Evolutionary conservation across 2,797 vertebrate species (phyloP).

Genomic region (Prunella strophiata): DNA sequence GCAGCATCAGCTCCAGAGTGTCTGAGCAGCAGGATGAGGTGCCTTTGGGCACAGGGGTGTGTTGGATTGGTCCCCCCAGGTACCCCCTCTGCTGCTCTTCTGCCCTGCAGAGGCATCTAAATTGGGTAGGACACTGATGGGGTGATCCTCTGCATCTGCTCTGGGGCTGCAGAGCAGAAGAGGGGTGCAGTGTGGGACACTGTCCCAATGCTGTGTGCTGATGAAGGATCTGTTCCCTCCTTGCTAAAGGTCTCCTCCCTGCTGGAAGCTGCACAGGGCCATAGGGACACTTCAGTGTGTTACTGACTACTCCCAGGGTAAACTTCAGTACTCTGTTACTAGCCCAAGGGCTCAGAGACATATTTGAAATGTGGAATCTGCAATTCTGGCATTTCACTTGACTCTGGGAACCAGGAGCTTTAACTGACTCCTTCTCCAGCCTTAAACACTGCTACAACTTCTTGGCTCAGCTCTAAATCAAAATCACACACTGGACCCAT

Average conservation of each 20-base stretch:
- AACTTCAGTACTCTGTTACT: neutral
- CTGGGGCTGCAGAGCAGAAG: neutral
- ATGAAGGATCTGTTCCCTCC: neutral
- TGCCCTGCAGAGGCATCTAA: neutral
- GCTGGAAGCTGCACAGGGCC: neutral
- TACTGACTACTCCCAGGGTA: neutral
- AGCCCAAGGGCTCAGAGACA: neutral
- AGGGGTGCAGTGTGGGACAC: neutral
- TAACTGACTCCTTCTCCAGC: neutral
- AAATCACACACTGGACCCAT: neutral
- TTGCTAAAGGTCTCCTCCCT: neutral
- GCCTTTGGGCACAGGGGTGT: neutral
- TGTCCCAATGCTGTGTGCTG: neutral
- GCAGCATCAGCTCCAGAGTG: neutral
- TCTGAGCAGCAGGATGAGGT: neutral
- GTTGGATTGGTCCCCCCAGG: neutral
- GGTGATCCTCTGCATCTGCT: neutral
- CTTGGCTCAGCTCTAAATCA: neutral
- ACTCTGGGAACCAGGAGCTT: neutral
- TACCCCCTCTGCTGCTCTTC: neutral
- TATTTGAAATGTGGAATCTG: neutral
- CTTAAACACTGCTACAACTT: neutral
- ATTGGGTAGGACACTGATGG: fast-evolving
- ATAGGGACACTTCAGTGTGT: neutral
- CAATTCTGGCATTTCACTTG: neutral